Percentiles rank a stretch among this genome's conserved stretches.
These are phyloP conservation scores for Gonatopus flavifemur DNA, from an alignment of 1,140 invertebrate genomes.

Conservation along the genomic window DNA sequence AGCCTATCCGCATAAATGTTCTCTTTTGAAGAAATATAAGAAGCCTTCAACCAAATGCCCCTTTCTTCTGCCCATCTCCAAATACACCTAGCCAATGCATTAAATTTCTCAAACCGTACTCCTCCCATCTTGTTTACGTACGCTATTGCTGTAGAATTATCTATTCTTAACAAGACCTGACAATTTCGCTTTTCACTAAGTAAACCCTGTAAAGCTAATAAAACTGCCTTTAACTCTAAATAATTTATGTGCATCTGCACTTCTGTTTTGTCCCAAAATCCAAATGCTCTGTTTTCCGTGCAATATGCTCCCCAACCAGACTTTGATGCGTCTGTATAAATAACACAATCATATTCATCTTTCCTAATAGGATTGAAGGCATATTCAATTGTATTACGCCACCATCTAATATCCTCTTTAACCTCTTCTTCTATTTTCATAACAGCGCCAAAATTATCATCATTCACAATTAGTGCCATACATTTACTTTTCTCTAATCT, in stretches of 20 bases:
- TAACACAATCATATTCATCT: neutral
- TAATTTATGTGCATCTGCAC: too few species aligned
- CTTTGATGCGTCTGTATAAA: too few species aligned
- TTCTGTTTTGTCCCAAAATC: too few species aligned
- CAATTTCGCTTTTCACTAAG: too few species aligned
- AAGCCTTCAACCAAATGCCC: neutral
- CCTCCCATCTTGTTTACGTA: too few species aligned
- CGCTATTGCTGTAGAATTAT: too few species aligned
- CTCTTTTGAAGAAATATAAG: neutral
- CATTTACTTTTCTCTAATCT: neutral
- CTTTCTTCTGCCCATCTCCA: neutral
- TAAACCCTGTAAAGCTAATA: too few species aligned
- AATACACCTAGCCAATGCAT: neutral
- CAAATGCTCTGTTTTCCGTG: too few species aligned
- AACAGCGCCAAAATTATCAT: neutral
- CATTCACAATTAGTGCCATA: neutral
- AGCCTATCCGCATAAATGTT: neutral
- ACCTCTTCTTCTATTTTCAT: neutral
- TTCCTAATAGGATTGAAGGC: neutral
- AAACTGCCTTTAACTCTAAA: too few species aligned
- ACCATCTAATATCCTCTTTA: neutral
- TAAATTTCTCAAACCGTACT: neutral
- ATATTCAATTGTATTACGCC: neutral
- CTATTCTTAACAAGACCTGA: too few species aligned
- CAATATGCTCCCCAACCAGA: too few species aligned